Evolutionary conservation across 2,113 vertebrate genomes (phyloP).

Genomic region (Tapirus terrestris): DNA sequence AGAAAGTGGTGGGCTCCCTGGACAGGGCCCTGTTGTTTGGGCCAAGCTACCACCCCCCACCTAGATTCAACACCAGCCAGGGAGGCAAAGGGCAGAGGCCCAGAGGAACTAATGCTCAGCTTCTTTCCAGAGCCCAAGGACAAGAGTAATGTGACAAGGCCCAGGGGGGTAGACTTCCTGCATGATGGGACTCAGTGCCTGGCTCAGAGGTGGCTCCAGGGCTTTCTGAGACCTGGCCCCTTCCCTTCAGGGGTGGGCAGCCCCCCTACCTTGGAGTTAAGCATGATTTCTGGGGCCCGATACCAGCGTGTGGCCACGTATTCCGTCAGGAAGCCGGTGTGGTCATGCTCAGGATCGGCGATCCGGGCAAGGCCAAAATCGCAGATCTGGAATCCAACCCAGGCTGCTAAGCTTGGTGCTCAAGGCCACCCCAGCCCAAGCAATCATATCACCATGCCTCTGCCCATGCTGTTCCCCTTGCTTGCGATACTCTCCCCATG

Average conservation of each 20-base stretch:
- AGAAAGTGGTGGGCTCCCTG: neutral
- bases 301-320: slow-evolving; percentile 96
- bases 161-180: neutral
- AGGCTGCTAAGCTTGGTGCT: neutral
- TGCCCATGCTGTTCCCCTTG: neutral
- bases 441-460: accelerated
- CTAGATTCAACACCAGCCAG: neutral
- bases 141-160: neutral
- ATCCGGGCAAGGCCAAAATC: slow-evolving; percentile 94
- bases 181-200: neutral
- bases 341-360: slow-evolving; percentile 94
- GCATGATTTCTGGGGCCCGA: slow-evolving; percentile 96
- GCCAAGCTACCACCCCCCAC: neutral
- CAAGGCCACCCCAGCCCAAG: neutral
- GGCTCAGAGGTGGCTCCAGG: neutral
- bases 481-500: neutral
- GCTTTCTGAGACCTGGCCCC: neutral
- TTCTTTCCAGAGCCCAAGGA: neutral
- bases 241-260: neutral
- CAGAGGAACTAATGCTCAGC: neutral
- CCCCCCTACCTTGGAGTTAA: slow-evolving; percentile 92
- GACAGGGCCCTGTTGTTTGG: neutral
- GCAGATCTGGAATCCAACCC: slow-evolving; percentile 88
- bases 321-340: slow-evolving; percentile 94
- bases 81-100: neutral